Conservation (phyloP, 2,797 vertebrate genomes). For the Neoniphon sammara region DNA sequence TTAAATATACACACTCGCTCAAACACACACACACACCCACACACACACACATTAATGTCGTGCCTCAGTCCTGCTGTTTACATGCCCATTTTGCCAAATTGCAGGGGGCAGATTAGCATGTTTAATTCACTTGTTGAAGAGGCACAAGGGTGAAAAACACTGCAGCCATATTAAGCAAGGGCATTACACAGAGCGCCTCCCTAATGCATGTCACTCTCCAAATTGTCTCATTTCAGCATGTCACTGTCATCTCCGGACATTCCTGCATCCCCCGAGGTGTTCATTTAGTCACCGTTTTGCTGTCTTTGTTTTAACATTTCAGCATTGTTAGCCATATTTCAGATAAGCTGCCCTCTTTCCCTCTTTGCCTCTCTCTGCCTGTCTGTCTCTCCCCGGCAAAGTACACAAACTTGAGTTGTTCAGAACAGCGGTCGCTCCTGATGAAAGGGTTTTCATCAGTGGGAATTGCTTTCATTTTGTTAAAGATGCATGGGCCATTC, state of each 20-base stretch:
- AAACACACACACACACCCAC: constrained; percentile 27
- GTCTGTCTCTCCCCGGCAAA: constrained; percentile 44
- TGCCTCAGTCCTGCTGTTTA: constrained; percentile 45
- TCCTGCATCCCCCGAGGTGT: constrained; percentile 46
- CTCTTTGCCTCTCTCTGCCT: neutral
- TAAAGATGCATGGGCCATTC: constrained; percentile 61
- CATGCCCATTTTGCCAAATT: constrained; percentile 59
- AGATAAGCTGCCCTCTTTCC: neutral
- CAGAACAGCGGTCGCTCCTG: constrained; percentile 59
- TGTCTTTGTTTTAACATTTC: constrained; percentile 60
- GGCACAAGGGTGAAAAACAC: constrained; percentile 36
- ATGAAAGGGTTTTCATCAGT: constrained; percentile 41
- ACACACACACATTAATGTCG: constrained; percentile 20
- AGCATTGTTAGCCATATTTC: constrained; percentile 20
- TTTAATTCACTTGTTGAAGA: constrained; percentile 73
- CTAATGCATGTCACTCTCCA: constrained; percentile 22
- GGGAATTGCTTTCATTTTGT: constrained; percentile 72
- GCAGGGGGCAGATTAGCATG: constrained; percentile 68
- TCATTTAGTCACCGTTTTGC: constrained; percentile 51
- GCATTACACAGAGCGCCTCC: constrained; percentile 22
- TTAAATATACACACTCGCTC: constrained; percentile 31
- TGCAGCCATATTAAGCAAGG: constrained; percentile 50
- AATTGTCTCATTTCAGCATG: constrained; percentile 53
- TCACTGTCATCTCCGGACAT: constrained; percentile 35
- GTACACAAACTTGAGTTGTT: constrained; percentile 63